Base-by-base conservation (phyloP, 2,113 vertebrate genomes). In the Callocephalon fimbriatum region DNA sequence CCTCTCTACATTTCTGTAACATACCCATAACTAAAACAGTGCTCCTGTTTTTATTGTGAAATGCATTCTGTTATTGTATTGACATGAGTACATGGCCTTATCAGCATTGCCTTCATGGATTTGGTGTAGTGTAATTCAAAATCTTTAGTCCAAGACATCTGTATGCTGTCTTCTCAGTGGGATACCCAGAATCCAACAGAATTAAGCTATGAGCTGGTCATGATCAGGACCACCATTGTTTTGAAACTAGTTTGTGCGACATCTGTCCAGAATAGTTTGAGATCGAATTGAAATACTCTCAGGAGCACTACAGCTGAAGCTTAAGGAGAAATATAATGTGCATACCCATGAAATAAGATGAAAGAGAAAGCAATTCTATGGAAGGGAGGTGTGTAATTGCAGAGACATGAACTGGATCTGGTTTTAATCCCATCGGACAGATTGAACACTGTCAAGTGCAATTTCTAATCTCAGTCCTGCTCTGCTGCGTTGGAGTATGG, bases 381-480 rank as follows among this genome's bases (percentile, higher is more conserved):
- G 83, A 89, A 77, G 76, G 70, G 95, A 97, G 93, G 91, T 95
- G 94, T 95, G 94, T 92, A 97, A 94, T 95, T 96, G 95, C 91
- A 67, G 96, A 93, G 94, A 94, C n/a, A 0, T 53, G 86, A 97
- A 81, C 56, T 84, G 80, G 83, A 89, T 96, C 96, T 94, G 96
- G 51, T 96, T 97, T 97, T 81, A 94, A 87, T 96, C 95, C 91
- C 87, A 19, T 16, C 72, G 91, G 91, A 84, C 86, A 95, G 76
- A 91, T 61, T 72, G 93, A 94, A 48, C 68, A 15, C 93, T 91
- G 86, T 95, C 93, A 89, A 97, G 80, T 68, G 94, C 65, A 75
- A 22, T 88, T 96, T 71, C 94, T 95, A 96, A 96, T 96, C 91
- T 93, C 47, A 35, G 86, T 58, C 80, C 47, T 0, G 8, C 73